Conservation (phyloP, 2,888 invertebrate species). For the Zootermopsis nevadensis region DNA sequence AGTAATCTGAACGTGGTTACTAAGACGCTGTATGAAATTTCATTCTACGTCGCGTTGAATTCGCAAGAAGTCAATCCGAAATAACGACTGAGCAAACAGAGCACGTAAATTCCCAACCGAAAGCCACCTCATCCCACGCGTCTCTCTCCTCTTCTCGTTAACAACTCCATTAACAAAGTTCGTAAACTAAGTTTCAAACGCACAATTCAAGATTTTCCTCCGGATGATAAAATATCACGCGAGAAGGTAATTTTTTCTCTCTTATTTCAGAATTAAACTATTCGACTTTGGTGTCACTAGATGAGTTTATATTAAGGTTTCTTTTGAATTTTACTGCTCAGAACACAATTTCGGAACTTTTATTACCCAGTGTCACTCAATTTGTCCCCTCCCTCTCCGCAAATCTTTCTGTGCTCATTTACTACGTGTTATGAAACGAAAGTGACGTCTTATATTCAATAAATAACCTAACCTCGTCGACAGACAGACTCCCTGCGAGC, state of each 20-base stretch:
- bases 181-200: no score
- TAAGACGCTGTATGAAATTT: neutral
- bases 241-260: no score
- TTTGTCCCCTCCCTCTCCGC: no score
- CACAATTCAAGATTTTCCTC: neutral
- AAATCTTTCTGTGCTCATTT: no score
- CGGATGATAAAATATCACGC: neutral
- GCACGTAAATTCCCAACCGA: no score
- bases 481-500: no score
- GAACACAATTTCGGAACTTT: constrained; percentile 12
- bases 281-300: neutral
- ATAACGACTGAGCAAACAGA: neutral
- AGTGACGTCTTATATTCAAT: no score
- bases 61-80: neutral
- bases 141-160: neutral
- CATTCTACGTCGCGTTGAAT: neutral
- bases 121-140: neutral
- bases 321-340: neutral
- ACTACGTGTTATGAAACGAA: no score
- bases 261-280: neutral
- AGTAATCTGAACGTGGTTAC: no score
- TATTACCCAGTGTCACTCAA: neutral
- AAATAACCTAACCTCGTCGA: no score
- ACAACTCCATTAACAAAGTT: neutral
- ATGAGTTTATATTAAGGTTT: neutral